phyloP scores from a whole-genome alignment of 1,140 invertebrate species.

The Pseudomyrmex pallidus region DNA sequence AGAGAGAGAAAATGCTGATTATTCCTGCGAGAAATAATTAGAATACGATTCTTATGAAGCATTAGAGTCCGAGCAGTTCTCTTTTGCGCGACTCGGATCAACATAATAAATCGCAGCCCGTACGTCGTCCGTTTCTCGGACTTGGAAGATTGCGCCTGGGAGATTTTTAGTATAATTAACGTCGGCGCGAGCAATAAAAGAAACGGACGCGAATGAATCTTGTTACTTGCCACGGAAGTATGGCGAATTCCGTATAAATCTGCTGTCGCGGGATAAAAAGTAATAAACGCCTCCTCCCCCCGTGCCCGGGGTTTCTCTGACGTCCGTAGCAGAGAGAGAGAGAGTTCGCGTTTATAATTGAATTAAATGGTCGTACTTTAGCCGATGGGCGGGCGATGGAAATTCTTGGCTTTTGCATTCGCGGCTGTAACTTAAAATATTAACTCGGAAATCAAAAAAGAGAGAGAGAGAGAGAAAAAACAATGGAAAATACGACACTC shows the following conservation, averaged over 20 bases:
- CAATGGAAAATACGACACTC: conserved; percentile 42
- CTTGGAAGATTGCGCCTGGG: conserved; percentile 25
- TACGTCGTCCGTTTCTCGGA: conserved; percentile 13
- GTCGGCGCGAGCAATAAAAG: conserved; percentile 42
- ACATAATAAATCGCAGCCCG: conserved; percentile 45
- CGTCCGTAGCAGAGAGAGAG: conserved; percentile 28
- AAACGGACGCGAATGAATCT: conserved; percentile 57
- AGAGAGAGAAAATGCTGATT: not conserved
- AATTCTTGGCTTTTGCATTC: conserved; percentile 38
- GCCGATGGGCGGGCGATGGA: conserved; percentile 31
- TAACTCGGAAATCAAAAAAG: conserved; percentile 8
- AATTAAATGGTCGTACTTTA: conserved; percentile 56
- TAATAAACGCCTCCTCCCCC: conserved; percentile 25
- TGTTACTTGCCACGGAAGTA: conserved; percentile 54
- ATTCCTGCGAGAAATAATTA: not conserved
- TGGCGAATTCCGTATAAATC: conserved; percentile 63
- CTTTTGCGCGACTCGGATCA: conserved; percentile 26
- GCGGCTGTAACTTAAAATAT: conserved; percentile 43
- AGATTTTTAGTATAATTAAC: conserved; percentile 62
- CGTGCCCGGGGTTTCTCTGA: conserved; percentile 11
- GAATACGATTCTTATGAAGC: not conserved
- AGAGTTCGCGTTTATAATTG: conserved; percentile 49
- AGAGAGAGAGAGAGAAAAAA: not conserved
- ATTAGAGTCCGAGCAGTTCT: conserved; percentile 30
- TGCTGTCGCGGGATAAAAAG: conserved; percentile 50